phyloP scores from a whole-genome alignment of 1,140 invertebrate species.

The Phymorhynchus buccinoides region DNA sequence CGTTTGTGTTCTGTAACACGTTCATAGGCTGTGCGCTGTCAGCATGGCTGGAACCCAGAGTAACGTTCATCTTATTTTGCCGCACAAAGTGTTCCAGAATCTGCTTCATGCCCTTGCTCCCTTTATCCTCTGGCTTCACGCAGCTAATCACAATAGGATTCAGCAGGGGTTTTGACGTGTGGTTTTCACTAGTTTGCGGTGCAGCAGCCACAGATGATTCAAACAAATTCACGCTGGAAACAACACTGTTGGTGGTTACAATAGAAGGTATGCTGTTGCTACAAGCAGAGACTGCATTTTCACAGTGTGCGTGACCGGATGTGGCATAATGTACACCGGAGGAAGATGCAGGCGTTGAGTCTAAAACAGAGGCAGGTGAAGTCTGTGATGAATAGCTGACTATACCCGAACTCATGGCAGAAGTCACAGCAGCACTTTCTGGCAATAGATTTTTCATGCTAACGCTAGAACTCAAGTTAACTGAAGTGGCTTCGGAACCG shows the following conservation, averaged over 20 bases:
- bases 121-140: neutral
- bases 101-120: slow-evolving; percentile 28
- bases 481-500: neutral
- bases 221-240: neutral
- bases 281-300: neutral
- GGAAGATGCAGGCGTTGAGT: neutral
- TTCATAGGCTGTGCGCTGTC: neutral
- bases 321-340: neutral
- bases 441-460: neutral
- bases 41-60: neutral
- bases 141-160: slow-evolving; percentile 13
- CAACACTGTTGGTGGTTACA: neutral
- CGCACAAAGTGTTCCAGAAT: slow-evolving; percentile 20
- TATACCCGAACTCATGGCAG: neutral
- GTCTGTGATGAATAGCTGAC: neutral
- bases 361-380: neutral
- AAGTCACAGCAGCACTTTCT: neutral
- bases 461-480: neutral
- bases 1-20: neutral
- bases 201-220: neutral
- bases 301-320: neutral
- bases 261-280: neutral
- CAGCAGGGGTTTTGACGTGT: neutral
- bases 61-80: neutral
- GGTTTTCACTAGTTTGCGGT: neutral